Evolutionary conservation across 1,140 invertebrate species (phyloP), one percentile per base, ranked within the genome.

Genomic region (Andricus grossulariae): DNA sequence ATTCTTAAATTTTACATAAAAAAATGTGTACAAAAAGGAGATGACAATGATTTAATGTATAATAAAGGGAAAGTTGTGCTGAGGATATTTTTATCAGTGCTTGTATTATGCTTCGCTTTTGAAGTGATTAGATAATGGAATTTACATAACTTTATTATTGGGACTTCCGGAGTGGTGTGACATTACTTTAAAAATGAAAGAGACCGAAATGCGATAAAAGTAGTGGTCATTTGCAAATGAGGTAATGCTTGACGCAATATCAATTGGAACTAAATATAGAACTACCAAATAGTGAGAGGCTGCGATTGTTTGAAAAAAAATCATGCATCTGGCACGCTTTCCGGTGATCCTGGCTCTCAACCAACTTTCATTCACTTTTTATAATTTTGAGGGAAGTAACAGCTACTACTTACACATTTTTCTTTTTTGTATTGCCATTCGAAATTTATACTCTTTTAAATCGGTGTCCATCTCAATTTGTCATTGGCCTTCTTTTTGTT

Each of bases 111-210:
- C 60, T 66, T 45, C 39, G 15, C 25, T 45, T 32, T 45, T 16
- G n/a, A 13, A 66, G 15, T 16, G 60, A 66, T 66, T 66, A 66
- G 60, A 66, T 66, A 66, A n/a, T 66, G 25, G 39, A 66, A 45
- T 66, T 66, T 66, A 66, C 60, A 66, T 66, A 66, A 39, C 39
- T 66, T 66, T 66, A 66, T 66, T 66, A 66, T 66, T 25, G 25
- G 6, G 32, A 66, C 60, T 45, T 66, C 60, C 60, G 60, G 60
- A 66, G 16, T n/a, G 15, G 16, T 32, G 25, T 32, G 25, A 32
- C n/a, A 16, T 39, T 45, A 39, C 15, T 39, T 15, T 16, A n/a
- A 66, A 66, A 39, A 66, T 54, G 52, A 39, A 66, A 66, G 25
- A 39, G 16, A 16, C 57, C 21, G 55, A 66, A 66, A 66, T 32